Evolutionary conservation across 1,140 invertebrate species (phyloP), one percentile per base, ranked within the genome.

Genomic region (Bombyx mandarina): DNA sequence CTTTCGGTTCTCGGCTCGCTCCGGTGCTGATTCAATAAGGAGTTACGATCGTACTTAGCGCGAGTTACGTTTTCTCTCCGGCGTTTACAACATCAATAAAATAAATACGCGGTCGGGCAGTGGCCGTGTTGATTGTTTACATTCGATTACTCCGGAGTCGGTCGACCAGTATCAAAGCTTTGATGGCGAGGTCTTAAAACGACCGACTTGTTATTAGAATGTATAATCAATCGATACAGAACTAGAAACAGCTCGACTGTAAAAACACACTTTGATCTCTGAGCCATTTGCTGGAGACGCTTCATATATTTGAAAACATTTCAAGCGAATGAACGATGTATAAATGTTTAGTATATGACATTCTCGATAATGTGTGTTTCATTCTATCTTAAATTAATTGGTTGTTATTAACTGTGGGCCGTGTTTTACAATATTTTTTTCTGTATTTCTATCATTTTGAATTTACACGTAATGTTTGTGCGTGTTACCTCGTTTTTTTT

Each of bases 11-110:
- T 69, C 72, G 69, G 62, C 42, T 65, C 8, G 59, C 50, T 73
- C 69, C 69, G 69, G 65, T 62, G 77, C 67, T 79, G 71, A 80
- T 77, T 76, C 76, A 79, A 79, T 82, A 79, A 75, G 71, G 77
- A 76, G 69, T 77, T 71, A 74, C 71, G 71, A 66, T 57, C 56
- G 54, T 65, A 66, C 63, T 74, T 67, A 68, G 52, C 65, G 59
- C 59, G 61, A 63, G 66, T 59, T 62, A 62, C 54, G 48, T 50
- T 22, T 6, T 9, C n/a, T 7, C 45, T 56, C 47, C 53, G 26
- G n/a, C 56, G 8, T 55, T 54, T 47, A 54, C 50, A 51, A 54
- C 45, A 54, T 45, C 8, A 35, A 35, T 6, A 10, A n/a, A 47
- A 54, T 54, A 59, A 53, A 35, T 51, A 42, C 51, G 26, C 42